Evolutionary conservation across 2,113 vertebrate genomes (phyloP).

Genomic region (Ctenodactylus gundi): DNA sequence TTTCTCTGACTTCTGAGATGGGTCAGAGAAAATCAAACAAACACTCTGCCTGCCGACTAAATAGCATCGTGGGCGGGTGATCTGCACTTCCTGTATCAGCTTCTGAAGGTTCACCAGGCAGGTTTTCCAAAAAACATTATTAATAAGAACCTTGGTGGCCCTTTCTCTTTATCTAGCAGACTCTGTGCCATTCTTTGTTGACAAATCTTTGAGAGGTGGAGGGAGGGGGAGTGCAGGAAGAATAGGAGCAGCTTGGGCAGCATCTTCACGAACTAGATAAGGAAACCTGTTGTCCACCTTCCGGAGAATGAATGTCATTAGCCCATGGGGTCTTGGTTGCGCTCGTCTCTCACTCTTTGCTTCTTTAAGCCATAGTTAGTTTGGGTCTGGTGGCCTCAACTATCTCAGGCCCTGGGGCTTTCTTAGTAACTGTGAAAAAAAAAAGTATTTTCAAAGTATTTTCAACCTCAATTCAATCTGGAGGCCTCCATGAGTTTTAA

Average conservation of each 20-base stretch:
- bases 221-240: too few species aligned
- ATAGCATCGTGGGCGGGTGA: slow-evolving; percentile 56
- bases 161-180: slow-evolving; percentile 24
- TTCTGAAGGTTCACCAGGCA: slow-evolving; percentile 52
- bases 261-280: slow-evolving; percentile 33
- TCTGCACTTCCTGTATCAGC: slow-evolving; percentile 64
- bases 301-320: slow-evolving; percentile 56
- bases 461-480: neutral
- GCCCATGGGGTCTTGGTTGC: neutral
- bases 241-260: neutral
- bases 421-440: neutral
- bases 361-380: neutral
- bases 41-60: slow-evolving; percentile 58
- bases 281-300: neutral
- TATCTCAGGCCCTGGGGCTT: neutral
- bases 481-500: neutral
- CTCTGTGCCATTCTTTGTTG: slow-evolving; percentile 61
- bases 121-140: slow-evolving; percentile 72
- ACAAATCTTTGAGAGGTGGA: neutral
- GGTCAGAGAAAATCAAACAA: slow-evolving; percentile 70
- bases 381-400: neutral
- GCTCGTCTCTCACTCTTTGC: neutral
- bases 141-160: slow-evolving; percentile 62
- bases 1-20: slow-evolving; percentile 50
- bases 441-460: neutral